Evolutionary conservation across 2,888 invertebrate species (phyloP), one percentile per base, ranked within the genome.

Genomic region (Lithodes maja): DNA sequence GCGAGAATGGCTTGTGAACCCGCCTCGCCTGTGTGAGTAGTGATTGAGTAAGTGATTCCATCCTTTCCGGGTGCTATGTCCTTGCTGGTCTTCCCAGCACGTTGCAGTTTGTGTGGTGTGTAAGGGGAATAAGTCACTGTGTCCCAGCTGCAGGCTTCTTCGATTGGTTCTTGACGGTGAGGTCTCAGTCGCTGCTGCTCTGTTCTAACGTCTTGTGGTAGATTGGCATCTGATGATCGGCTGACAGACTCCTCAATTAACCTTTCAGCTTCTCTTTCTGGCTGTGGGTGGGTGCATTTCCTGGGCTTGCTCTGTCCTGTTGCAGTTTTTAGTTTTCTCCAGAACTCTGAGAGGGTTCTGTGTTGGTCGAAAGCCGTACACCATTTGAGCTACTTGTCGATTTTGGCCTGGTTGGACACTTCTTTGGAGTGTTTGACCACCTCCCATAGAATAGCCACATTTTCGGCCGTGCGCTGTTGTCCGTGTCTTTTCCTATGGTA

Each of bases 301-400:
- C 1, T 3, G 1, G 0, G 33, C 1, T 9, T n/a, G 1, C 3
- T 9, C 33, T 33, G 7, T 55, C 81, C 81, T 12, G 81, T 52
- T 17, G 68, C 81, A 1, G 81, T 81, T 1, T n/a, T 81, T 33
- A 81, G 3, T 2, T 61, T 81, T 0, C 1, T 9, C 81, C 61
- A 81, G 5, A 81, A 0, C 1, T 79, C 53, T 3, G 15, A 12
- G 1, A 53, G 79, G 9, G 79, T n/a, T 9, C 53, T 52, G 53
- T 52, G 79, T 2, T 79, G 79, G 79, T 53, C 53, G n/a, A 79
- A 79, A 1, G 79, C 5, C 5, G 79, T 53, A n/a, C 79, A 79
- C 79, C 79, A 52, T 53, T 79, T 53, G 52, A 54, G 2, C 79
- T 53, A 79, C 53, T 79, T 52, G 9, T 50, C 79, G 17, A 52